Base-by-base conservation (phyloP, 1,140 invertebrate species). In the Amphibalanus amphitrite region DNA sequence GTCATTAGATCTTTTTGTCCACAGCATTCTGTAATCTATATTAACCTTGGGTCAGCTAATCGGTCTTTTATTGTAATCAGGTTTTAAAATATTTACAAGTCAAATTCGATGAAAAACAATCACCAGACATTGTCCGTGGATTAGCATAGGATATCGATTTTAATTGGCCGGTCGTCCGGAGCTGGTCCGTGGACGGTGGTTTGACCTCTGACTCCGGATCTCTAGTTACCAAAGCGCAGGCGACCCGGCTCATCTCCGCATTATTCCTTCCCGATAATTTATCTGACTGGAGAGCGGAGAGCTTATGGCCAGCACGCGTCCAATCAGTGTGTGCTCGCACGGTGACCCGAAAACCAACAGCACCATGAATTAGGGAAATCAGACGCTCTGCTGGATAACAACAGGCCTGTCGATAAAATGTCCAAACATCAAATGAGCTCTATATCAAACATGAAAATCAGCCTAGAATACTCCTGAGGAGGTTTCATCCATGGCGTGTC, bases 131-230 rank as follows among this genome's bases (percentile, higher is more conserved):
- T 59, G 47, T 59, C 20, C 13, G 47, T 59, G 47, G 47, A 59
- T 59, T 59, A 59, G 47, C 47, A 59, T 59, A 59, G 47, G 47
- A 59, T 59, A 59, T 59, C 47, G 47, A 59, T 59, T 59, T 59
- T 59, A 59, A 59, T 59, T 59, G 47, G 1, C 47, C 20, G 1
- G 47, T 8, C 23, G 47, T 59, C 47, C 47, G 15, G 47, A 59
- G 47, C 20, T 23, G 13, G 6, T 20, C 47, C 47, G 47, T 59
- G 47, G 47, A 59, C 47, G 20, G 1, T 13, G 47, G 47, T 23
- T 23, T 59, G 47, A 59, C 10, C 47, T 59, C 20, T 59, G 47
- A 23, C 47, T 17, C 47, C 47, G 47, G 47, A 13, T 59, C 47
- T 59, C 47, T 59, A 59, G 47, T 59, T 13, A 59, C 13, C 47